Conservation (phyloP, 2,888 invertebrate genomes). For the Agrotis clavis region DNA sequence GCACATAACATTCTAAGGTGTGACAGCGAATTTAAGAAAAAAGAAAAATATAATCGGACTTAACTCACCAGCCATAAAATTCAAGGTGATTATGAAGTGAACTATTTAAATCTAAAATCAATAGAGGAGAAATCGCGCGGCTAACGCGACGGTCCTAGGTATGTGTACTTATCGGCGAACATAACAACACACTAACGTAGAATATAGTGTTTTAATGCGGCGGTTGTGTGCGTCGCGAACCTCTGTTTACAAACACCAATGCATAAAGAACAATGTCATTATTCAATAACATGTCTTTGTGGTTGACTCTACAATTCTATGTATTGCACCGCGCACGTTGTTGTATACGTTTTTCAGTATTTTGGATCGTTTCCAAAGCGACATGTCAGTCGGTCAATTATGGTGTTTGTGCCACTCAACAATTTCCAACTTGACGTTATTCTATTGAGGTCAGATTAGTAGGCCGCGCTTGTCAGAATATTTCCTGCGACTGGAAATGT, state of each 20-base stretch:
- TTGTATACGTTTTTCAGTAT: constrained; percentile 70
- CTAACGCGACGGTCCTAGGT: constrained; percentile 79
- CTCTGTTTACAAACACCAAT: constrained; percentile 84
- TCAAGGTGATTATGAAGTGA: constrained; percentile 80
- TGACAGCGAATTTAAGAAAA: constrained; percentile 60
- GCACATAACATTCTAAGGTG: constrained; percentile 51
- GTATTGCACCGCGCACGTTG: constrained; percentile 70
- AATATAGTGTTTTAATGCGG: constrained; percentile 64
- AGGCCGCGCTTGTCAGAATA: constrained; percentile 38
- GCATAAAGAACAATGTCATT: constrained; percentile 85
- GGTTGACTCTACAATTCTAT: constrained; percentile 76
- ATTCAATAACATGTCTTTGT: constrained; percentile 78
- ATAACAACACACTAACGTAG: constrained; percentile 75
- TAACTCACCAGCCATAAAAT: constrained; percentile 88
- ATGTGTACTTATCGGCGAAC: constrained; percentile 83
- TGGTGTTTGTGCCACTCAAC: constrained; percentile 52
- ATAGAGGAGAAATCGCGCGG: constrained; percentile 86
- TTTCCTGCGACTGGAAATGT: constrained; percentile 6
- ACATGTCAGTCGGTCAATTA: constrained; percentile 55
- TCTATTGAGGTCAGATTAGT: constrained; percentile 54
- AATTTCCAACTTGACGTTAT: constrained; percentile 45
- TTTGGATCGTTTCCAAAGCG: constrained; percentile 72
- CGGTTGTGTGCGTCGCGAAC: constrained; percentile 72
- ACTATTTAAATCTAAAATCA: constrained; percentile 85
- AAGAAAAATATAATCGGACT: constrained; percentile 40